phyloP scores from a whole-genome alignment of 1,140 invertebrate genomes.

The Mya arenaria region DNA sequence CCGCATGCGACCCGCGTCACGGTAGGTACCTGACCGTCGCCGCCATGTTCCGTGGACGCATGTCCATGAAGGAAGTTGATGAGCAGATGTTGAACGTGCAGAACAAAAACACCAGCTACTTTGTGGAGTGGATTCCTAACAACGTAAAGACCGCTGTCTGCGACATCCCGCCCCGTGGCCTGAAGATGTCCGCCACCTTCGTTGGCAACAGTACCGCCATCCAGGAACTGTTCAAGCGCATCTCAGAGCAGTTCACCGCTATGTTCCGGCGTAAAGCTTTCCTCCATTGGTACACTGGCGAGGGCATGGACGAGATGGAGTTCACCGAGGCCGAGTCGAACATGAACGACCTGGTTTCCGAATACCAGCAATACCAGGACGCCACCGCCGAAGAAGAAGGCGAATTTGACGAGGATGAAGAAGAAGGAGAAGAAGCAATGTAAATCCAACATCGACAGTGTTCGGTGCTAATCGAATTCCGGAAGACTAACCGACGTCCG shows the following conservation, averaged over 20 bases:
- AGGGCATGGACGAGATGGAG: constrained; percentile 92
- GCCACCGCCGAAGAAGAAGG: constrained; percentile 78
- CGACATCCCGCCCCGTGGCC: constrained; percentile 94
- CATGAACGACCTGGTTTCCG: constrained; percentile 93
- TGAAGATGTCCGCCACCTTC: constrained; percentile 96
- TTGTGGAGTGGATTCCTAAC: constrained; percentile 88
- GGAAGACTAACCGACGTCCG: too few species aligned
- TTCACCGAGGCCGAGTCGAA: constrained; percentile 89
- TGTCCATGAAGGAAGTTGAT: constrained; percentile 97
- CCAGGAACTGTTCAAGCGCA: constrained; percentile 90
- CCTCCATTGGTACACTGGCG: constrained; percentile 91
- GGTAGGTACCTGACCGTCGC: constrained; percentile 94
- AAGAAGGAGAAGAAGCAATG: too few species aligned
- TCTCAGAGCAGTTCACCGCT: constrained; percentile 85
- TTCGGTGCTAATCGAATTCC: too few species aligned
- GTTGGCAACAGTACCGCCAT: constrained; percentile 87
- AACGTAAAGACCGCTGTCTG: constrained; percentile 93
- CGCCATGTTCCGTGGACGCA: constrained; percentile 94
- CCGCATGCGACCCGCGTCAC: constrained; percentile 87
- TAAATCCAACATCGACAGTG: too few species aligned
- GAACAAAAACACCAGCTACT: constrained; percentile 93
- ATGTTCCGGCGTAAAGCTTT: constrained; percentile 91
- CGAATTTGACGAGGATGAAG: constrained; percentile 84
- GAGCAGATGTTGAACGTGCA: constrained; percentile 89
- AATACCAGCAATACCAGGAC: constrained; percentile 85